Base-by-base conservation (phyloP, 2,113 vertebrate species). In the Condylura cristata region DNA sequence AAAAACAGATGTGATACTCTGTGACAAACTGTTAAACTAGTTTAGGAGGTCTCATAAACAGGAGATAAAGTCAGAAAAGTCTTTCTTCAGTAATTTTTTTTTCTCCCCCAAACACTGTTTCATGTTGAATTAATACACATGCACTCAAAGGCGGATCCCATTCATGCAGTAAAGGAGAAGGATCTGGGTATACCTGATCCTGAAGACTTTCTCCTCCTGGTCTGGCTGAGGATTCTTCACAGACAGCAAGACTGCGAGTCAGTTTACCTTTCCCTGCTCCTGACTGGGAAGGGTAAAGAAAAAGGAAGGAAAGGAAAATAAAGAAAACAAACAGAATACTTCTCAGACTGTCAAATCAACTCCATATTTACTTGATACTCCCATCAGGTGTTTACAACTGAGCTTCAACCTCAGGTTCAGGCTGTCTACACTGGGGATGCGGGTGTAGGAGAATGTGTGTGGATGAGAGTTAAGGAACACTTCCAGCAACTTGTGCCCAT, bases 241-340 rank as follows among this genome's bases (percentile, higher is more conserved):
- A 99, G 63, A 99, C 98, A 81, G 99, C 99, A 86, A 98, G 98
- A 41, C 99, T 99, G 71, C 99, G 98, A 51, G 99, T 98, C 0
- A 99, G 98, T 98, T 99, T 99, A 41, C 99, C 99, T 98, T 99
- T 99, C 58, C 98, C 98, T 93, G 98, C 98, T 98, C 98, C 98
- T 99, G 99, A 97, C 98, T 96, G 97, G 20, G 97, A 58, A 97
- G 97, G 80, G 58, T 6, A 91, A 78, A 97, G 46, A 95, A 82
- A 30, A 97, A 41, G 98, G 37, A 96, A 84, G 41, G 44, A 93
- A 72, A 95, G 34, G 93, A 83, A 92, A 96, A 79, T 46, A 96
- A 96, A 86, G 88, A 82, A 92, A 87, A 95, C 41, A 87, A 75
- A 65, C 41, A 95, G 37, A 70, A 95, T 88, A 95, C 92, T 60